Percentiles rank a stretch among this genome's conserved stretches.
These are phyloP conservation scores for Drosophila paranaensis DNA, from an alignment of 2,888 invertebrate species.

Conservation along the genomic window DNA sequence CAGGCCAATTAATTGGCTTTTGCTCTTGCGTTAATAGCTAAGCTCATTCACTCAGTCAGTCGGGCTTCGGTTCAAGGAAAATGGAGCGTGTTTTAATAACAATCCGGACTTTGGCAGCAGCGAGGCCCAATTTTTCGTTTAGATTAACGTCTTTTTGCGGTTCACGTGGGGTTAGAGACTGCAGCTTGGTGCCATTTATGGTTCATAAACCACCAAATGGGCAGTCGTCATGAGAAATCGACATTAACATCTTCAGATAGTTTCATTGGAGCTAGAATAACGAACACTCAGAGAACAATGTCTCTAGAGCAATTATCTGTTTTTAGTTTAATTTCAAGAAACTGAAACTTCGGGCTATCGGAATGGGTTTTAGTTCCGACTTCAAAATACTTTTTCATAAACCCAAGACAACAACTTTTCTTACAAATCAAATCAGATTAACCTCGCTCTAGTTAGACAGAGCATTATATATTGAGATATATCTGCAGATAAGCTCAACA, in stretches of 20 bases:
- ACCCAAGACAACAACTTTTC: neutral
- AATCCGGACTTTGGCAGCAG: conserved; percentile 48
- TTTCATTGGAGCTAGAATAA: conserved; percentile 1
- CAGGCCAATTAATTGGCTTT: conserved; percentile 54
- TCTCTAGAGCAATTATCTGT: too few relatives aligned
- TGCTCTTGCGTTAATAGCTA: conserved; percentile 49
- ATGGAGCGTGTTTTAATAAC: conserved; percentile 65
- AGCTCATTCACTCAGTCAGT: conserved; percentile 19
- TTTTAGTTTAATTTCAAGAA: neutral
- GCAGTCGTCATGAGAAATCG: conserved; percentile 48
- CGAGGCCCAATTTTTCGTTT: conserved; percentile 30
- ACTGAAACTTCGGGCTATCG: neutral
- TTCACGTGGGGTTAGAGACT: conserved; percentile 40
- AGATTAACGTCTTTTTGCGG: conserved; percentile 39
- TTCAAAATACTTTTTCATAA: neutral
- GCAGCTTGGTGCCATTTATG: conserved; percentile 35
- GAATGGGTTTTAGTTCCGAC: neutral
- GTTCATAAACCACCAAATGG: conserved; percentile 46
- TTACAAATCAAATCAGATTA: neutral
- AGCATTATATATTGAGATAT: neutral
- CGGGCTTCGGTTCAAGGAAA: conserved; percentile 70
- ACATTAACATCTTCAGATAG: conserved; percentile 34
- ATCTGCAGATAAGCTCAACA: neutral
- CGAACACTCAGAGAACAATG: neutral
- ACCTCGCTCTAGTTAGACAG: neutral